phyloP scores from a whole-genome alignment of 2,888 invertebrate species.

The Cenopis cana region DNA sequence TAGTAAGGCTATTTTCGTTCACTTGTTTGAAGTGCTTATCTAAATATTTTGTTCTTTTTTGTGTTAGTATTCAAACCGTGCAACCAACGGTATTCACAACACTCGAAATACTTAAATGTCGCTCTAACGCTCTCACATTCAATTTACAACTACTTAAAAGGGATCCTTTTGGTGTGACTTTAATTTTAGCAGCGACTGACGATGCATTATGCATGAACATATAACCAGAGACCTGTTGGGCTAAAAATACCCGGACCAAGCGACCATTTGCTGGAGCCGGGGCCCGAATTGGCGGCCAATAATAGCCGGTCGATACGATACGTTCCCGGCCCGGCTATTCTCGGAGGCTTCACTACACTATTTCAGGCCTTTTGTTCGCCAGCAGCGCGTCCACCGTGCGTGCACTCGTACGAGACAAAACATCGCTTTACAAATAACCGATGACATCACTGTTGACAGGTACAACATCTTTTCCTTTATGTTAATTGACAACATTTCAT shows the following conservation, averaged over 20 bases:
- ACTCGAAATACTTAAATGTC: background rate
- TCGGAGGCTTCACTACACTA: conserved; percentile 64
- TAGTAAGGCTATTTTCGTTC: too few species aligned
- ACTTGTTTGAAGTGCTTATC: too few species aligned
- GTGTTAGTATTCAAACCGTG: background rate
- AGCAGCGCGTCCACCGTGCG: background rate
- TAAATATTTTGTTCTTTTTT: too few species aligned
- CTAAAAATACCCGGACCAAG: conserved; percentile 55
- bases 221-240: conserved; percentile 36
- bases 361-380: conserved; percentile 64
- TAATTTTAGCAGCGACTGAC: conserved; percentile 26
- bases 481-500: too few species aligned
- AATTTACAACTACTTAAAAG: conserved; percentile 4
- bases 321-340: conserved; percentile 71
- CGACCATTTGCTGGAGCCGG: conserved; percentile 54
- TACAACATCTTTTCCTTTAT: background rate
- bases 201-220: conserved; percentile 41
- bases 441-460: background rate
- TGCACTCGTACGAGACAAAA: background rate
- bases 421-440: background rate
- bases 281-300: conserved; percentile 57
- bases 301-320: conserved; percentile 72
- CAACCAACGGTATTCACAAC: background rate
- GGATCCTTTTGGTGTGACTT: conserved; percentile 8
- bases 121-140: conserved; percentile 1